These are phyloP conservation scores for Hemicentrotus pulcherrimus DNA, from an alignment of 35 echinoderm and acorn worm species.

Conservation along the genomic window DNA sequence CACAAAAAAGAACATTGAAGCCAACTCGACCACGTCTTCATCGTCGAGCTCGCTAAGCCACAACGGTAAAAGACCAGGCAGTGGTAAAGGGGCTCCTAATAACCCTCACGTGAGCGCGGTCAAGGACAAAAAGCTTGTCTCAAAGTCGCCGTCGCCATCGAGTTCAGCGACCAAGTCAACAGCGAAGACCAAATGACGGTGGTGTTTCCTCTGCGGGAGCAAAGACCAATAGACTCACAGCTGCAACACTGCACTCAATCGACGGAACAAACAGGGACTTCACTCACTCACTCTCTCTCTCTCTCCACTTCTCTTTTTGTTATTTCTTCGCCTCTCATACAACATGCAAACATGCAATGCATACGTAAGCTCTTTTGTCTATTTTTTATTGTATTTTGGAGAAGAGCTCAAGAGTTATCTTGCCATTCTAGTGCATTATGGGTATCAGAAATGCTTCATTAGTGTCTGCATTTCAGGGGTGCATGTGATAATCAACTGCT, in stretches of 20 bases:
- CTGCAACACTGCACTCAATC: neutral
- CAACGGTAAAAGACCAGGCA: conserved; percentile 15
- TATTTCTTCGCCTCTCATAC: neutral
- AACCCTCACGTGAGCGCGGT: conserved; percentile 18
- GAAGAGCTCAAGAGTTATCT: neutral
- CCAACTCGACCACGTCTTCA: conserved; percentile 5
- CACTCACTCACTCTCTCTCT: neutral
- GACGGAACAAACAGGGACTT: conserved; percentile 7
- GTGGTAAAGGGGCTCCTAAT: conserved; percentile 9
- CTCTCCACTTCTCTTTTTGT: neutral
- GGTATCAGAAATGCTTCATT: neutral
- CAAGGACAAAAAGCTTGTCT: neutral
- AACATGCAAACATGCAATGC: neutral
- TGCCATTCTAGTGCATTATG: conserved; percentile 2
- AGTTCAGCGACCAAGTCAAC: conserved; percentile 36
- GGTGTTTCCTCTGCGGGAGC: conserved; percentile 42
- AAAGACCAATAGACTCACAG: conserved; percentile 18
- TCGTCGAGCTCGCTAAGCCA: neutral
- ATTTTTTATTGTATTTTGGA: neutral
- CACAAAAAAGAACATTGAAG: conserved; percentile 29
- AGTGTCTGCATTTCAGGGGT: neutral
- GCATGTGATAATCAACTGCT: neutral
- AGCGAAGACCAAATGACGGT: conserved; percentile 50
- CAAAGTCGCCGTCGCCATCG: neutral
- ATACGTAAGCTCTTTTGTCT: neutral